phyloP scores from a whole-genome alignment of 2,113 vertebrate species.

The Lipophrys pholis region DNA sequence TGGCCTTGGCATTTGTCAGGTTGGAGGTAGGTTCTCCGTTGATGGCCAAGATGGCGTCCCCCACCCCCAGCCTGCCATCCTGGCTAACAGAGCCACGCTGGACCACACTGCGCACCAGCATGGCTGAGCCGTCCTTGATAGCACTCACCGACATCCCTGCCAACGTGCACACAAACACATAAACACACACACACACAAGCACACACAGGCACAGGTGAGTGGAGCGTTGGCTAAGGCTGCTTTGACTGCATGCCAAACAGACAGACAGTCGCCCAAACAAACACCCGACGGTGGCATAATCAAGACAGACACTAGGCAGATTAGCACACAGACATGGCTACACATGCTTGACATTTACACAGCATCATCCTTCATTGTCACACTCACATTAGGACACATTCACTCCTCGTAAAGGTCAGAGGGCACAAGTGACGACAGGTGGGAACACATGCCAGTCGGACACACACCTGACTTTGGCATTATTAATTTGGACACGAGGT shows the following conservation, averaged over 20 bases:
- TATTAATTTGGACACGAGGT: conserved; percentile 62
- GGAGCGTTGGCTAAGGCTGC: conserved; percentile 60
- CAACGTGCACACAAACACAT: conserved; percentile 55
- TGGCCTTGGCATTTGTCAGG: conserved; percentile 89
- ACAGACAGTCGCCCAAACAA: conserved; percentile 73
- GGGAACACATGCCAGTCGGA: conserved; percentile 56
- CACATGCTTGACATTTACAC: conserved; percentile 73
- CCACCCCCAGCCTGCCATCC: conserved; percentile 92
- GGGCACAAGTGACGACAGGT: conserved; percentile 62
- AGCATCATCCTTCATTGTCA: conserved; percentile 45
- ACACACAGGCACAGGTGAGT: conserved; percentile 64
- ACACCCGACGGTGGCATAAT: conserved; percentile 75
- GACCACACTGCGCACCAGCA: conserved; percentile 94
- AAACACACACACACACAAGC: conserved; percentile 39
- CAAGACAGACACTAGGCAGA: conserved; percentile 76
- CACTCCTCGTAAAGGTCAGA: conserved; percentile 35
- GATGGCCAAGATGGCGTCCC: conserved; percentile 92
- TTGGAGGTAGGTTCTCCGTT: conserved; percentile 91
- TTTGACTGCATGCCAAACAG: conserved; percentile 70
- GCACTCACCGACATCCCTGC: conserved; percentile 96
- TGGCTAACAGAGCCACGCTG: conserved; percentile 92
- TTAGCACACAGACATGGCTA: conserved; percentile 71
- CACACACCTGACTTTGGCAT: conserved; percentile 67
- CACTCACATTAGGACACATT: conserved; percentile 24
- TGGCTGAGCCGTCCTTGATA: conserved; percentile 92